These are phyloP conservation scores for Gasteruption jaculator DNA, from an alignment of 2,888 invertebrate species.

Conservation along the genomic window DNA sequence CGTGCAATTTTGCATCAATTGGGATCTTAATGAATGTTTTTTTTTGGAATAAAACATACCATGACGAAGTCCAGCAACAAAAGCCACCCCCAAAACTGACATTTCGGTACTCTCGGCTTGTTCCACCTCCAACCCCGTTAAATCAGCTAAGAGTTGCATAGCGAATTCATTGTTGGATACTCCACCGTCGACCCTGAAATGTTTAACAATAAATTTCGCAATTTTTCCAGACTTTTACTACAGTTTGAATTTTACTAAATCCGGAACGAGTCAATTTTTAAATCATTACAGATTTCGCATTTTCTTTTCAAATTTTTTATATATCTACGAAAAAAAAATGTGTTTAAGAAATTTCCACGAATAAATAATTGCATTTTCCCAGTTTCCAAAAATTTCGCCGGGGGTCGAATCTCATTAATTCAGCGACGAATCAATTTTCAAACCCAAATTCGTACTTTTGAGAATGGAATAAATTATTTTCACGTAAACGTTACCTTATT, in stretches of 20 bases:
- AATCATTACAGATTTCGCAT: neutral
- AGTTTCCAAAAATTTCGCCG: no score
- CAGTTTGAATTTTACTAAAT: slow-evolving; percentile 1
- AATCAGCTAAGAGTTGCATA: slow-evolving; percentile 80
- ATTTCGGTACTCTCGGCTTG: slow-evolving; percentile 72
- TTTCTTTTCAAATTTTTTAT: no score
- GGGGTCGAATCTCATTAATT: no score
- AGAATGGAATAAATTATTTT: neutral
- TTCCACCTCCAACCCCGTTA: slow-evolving; percentile 72
- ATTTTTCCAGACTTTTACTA: neutral
- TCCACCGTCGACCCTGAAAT: slow-evolving; percentile 86
- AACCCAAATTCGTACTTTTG: no score
- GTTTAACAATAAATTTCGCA: neutral
- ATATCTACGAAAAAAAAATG: no score
- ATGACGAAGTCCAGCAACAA: slow-evolving; percentile 74
- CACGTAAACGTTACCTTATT: slow-evolving; percentile 62
- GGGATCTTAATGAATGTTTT: no score
- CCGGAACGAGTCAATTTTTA: neutral
- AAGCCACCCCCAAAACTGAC: slow-evolving; percentile 82
- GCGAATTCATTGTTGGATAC: slow-evolving; percentile 92
- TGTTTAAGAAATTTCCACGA: no score
- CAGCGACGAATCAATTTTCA: no score
- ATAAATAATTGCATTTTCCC: no score
- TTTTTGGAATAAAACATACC: no score
- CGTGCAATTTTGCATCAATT: no score